Base-by-base conservation (phyloP, 1,140 invertebrate genomes). In the Pseudomyrmex flavicornis region DNA sequence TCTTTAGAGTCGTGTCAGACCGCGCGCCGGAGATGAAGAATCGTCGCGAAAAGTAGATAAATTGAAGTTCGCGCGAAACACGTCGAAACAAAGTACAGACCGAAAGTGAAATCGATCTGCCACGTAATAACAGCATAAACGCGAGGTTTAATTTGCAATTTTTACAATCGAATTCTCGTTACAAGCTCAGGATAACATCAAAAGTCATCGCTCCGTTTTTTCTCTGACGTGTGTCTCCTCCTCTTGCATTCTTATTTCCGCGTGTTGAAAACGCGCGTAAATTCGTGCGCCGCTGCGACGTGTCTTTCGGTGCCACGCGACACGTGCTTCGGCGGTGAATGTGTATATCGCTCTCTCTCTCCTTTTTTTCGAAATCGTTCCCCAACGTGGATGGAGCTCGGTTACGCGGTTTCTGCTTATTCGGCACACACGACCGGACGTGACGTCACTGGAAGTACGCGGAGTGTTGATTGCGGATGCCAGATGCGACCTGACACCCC, bases 351-450 rank as follows among this genome's bases (percentile, higher is more conserved):
- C 85, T 84, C 54, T 66, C 86, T 89, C 73, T 84, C 52, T 87
- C 85, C 82, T 58, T 66, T 83, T 68, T 88, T 89, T 77, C 76
- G 73, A 90, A 90, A 88, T 80, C 54, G 62, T 76, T 85, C 54
- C 59, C 35, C 46, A 20, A n/a, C n/a, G 61, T 7, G 84, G 84
- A 89, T 83, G 83, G 88, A 87, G 76, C 84, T 82, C 69, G 88
- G 72, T 91, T 89, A 90, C 90, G 79, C 62, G 68, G 70, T 91
- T 91, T 92, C 83, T 91, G 91, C 91, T 92, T 91, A 90, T 90
- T 89, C 89, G 77, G 85, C 91, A 87, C 72, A 90, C 65, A 89
- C 63, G 59, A 62, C 87, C 89, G 91, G 91, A 91, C 88, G 89
- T 91, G 90, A 89, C 90, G 91, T 91, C 90, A 91, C 69, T 82